These are phyloP conservation scores for Dusona sp. DNA, from an alignment of 2,888 invertebrate species.

Conservation along the genomic window DNA sequence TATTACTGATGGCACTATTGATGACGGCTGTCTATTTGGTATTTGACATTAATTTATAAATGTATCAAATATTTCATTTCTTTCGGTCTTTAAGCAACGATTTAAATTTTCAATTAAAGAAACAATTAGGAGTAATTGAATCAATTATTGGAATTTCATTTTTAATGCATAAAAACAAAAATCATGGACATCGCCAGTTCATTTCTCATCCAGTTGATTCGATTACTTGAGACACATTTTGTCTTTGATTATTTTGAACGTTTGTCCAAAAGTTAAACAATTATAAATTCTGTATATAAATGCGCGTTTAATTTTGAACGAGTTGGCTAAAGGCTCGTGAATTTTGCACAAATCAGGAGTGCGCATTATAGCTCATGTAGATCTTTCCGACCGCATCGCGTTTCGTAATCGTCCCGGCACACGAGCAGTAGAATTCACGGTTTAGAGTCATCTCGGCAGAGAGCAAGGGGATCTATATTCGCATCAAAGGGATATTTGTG, in stretches of 20 bases:
- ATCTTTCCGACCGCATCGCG: slow-evolving; percentile 50
- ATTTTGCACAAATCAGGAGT: slow-evolving; percentile 37
- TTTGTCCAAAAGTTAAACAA: not conserved
- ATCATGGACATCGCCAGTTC: not conserved
- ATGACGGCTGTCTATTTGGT: not conserved
- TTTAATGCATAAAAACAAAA: not conserved
- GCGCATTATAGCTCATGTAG: slow-evolving; percentile 35
- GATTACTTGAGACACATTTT: not conserved
- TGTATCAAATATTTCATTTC: not conserved
- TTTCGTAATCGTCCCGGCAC: slow-evolving; percentile 50
- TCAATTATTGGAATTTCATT: no score
- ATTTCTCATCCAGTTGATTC: not conserved
- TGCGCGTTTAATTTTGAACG: not conserved
- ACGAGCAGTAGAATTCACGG: slow-evolving; percentile 50
- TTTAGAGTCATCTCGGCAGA: slow-evolving; percentile 39
- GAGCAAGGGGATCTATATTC: slow-evolving; percentile 19
- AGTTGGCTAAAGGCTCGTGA: slow-evolving; percentile 8
- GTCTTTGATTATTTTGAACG: no score
- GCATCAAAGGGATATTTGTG: slow-evolving; percentile 55
- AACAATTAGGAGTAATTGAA: not conserved
- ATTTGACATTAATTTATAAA: not conserved
- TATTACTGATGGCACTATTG: not conserved
- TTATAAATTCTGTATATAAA: not conserved
- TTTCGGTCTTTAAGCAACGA: no score
- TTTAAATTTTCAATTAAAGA: not conserved